phyloP scores from a whole-genome alignment of 2,113 vertebrate genomes.

The Polypterus senegalus region DNA sequence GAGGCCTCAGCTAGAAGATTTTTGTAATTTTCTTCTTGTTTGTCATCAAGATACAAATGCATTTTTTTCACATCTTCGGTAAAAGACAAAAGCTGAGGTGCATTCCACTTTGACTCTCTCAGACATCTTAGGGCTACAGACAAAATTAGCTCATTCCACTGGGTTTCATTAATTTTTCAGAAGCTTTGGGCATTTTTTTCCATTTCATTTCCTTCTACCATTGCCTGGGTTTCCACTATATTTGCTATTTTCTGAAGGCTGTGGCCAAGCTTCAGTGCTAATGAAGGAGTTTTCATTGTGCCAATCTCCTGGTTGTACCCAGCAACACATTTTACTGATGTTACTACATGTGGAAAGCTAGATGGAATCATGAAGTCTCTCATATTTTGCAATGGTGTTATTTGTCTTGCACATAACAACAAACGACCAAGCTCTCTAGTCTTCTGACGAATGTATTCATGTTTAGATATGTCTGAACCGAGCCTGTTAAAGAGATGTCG shows the following conservation, averaged over 20 bases:
- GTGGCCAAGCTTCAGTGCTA: slow-evolving; percentile 10
- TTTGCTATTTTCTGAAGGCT: slow-evolving; percentile 8
- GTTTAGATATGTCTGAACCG: too few relatives aligned
- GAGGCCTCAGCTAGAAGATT: slow-evolving; percentile 8
- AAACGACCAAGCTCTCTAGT: too few relatives aligned
- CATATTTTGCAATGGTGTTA: too few relatives aligned
- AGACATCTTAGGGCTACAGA: slow-evolving; percentile 16
- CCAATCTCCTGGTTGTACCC: too few relatives aligned
- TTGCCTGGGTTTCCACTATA: background rate
- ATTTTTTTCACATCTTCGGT: slow-evolving; percentile 20
- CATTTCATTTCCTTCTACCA: background rate
- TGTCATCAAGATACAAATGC: slow-evolving; percentile 11
- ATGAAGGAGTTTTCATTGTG: too few relatives aligned
- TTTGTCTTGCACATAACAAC: too few relatives aligned
- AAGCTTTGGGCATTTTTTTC: slow-evolving; percentile 11
- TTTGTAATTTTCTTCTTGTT: background rate
- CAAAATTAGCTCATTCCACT: slow-evolving; percentile 19
- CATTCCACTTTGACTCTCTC: slow-evolving; percentile 20
- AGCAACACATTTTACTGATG: too few relatives aligned
- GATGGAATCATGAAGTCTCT: too few relatives aligned
- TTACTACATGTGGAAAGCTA: too few relatives aligned
- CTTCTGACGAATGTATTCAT: too few relatives aligned
- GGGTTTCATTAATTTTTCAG: slow-evolving; percentile 8
- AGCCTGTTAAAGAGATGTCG: too few relatives aligned
- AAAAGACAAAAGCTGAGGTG: slow-evolving; percentile 20